Conservation (phyloP, 2,113 vertebrate species). For the Genyomyrus donnyi region DNA sequence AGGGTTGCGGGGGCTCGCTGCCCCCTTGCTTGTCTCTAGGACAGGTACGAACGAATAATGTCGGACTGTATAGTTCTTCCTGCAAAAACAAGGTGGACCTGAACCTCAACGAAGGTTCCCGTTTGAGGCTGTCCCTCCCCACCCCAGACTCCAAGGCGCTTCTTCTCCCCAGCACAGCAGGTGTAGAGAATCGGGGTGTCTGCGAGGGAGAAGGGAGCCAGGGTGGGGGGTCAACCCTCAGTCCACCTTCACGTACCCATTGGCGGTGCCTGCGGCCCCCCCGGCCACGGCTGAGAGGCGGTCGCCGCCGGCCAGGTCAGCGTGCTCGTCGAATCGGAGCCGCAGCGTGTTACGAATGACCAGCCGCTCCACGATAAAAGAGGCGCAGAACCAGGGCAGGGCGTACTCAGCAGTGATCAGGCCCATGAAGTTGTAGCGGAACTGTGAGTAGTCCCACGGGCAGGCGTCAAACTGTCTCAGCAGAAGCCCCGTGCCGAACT, state of each 20-base stretch:
- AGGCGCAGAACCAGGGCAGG: conserved; percentile 92
- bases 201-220: conserved; percentile 6
- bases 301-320: conserved; percentile 59
- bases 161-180: not conserved
- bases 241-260: conserved; percentile 82
- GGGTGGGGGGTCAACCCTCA: conserved; percentile 46
- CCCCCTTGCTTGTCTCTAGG: not conserved
- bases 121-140: not conserved
- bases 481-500: conserved; percentile 87
- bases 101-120: not conserved
- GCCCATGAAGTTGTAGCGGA: conserved; percentile 97
- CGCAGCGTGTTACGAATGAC: conserved; percentile 90
- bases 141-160: not conserved
- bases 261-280: conserved; percentile 51
- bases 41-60: not conserved
- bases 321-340: conserved; percentile 77
- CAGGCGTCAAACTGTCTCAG: conserved; percentile 91
- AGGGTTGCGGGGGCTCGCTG: not conserved
- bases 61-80: not conserved
- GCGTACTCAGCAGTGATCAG: conserved; percentile 94
- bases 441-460: conserved; percentile 96
- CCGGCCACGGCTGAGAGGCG: not conserved
- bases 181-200: not conserved
- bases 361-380: conserved; percentile 86
- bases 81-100: not conserved